Conservation (phyloP, 2,888 invertebrate genomes). For the Drosophila histrio region DNA sequence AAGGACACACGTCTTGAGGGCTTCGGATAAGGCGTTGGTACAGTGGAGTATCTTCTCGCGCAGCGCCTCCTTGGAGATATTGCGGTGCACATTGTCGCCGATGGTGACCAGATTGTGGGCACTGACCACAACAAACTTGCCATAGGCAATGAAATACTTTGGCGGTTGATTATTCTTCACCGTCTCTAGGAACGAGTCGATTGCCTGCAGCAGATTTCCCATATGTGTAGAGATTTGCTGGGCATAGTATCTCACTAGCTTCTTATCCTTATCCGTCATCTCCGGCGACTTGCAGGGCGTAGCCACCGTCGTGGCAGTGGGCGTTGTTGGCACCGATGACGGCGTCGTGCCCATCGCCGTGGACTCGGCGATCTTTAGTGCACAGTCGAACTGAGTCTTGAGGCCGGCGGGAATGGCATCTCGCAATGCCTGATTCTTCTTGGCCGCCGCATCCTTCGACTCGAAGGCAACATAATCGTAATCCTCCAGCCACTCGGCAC, state of each 20-base stretch:
- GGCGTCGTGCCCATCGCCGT: constrained; percentile 85
- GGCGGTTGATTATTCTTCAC: constrained; percentile 97
- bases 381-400: constrained; percentile 90
- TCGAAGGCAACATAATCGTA: constrained; percentile 96
- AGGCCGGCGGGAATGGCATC: constrained; percentile 89
- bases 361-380: constrained; percentile 90
- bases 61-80: constrained; percentile 90
- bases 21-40: constrained; percentile 92
- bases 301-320: constrained; percentile 25
- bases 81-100: constrained; percentile 96
- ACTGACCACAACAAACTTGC: constrained; percentile 96
- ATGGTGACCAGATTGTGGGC: constrained; percentile 97
- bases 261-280: constrained; percentile 91
- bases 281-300: constrained; percentile 62
- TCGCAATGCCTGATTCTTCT: constrained; percentile 90
- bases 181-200: constrained; percentile 95
- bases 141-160: constrained; percentile 95
- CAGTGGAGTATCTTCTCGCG: constrained; percentile 90
- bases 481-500: constrained; percentile 90
- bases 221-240: constrained; percentile 94
- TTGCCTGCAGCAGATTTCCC: constrained; percentile 93
- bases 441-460: constrained; percentile 89
- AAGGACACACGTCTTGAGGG: constrained; percentile 91
- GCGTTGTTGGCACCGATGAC: constrained; percentile 44
- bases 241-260: constrained; percentile 94